Base-by-base conservation (phyloP, 2,888 invertebrate genomes). In the Nomada fucata region DNA sequence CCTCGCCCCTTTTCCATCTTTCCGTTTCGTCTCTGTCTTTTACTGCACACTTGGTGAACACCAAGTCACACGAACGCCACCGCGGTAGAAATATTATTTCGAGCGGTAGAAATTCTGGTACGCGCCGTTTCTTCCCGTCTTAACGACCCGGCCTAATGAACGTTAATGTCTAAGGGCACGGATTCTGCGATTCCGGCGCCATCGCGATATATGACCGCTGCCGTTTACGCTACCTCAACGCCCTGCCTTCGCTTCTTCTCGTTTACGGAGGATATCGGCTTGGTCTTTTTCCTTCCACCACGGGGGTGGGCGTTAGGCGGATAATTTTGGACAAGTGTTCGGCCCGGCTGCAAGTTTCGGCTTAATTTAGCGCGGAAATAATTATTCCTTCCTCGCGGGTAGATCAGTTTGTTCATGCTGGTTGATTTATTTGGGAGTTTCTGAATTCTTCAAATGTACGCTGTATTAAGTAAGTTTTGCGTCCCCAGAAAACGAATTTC, bases 11-110 rank as follows among this genome's bases (percentile, higher is more conserved):
- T 47, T 44, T 59, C 23, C 20, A 10, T 15, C 13, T 72, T 36
- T 20, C 26, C 23, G 13, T n/a, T n/a, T 20, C 10, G 9, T 10
- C 53, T 18, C 44, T 36, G 26, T 36, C 47, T 69, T 44, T 53
- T 2, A 52, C 55, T 23, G 36, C 13, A 10, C 53, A 52, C 20
- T 50, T 15, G 11, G 26, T 15, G 53, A 20, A 57, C 42, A 44
- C 79, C 61, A 11, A 61, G 65, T 44, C 74, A 68, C 81, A 59
- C 73, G 53, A 63, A 77, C 79, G 73, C 79, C 84, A 82, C 72
- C 75, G 67, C 70, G 53, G 67, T 64, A 76, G 64, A 88, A 87
- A 86, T 88, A 88, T 86, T 82, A 88, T 86, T 84, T 82, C 78
- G 70, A 69, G 59, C 53, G 53, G 74, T 75, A 80, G 80, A 81